Percentiles rank a stretch among this genome's conserved stretches.
phyloP scores from a whole-genome alignment of 2,113 vertebrate species.

The Rafetus swinhoei region DNA sequence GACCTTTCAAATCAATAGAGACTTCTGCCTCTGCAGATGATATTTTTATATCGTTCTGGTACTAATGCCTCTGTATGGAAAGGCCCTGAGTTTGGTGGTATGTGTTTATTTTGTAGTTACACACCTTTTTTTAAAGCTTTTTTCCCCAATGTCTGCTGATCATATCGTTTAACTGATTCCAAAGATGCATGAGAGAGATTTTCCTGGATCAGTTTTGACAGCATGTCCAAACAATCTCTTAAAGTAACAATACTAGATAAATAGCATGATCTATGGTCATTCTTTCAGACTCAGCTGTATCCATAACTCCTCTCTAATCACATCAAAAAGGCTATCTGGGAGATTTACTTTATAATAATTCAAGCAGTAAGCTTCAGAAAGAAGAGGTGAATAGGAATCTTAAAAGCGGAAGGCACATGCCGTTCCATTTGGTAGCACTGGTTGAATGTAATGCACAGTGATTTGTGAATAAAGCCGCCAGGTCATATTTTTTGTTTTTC shows the following conservation, averaged over 20 bases:
- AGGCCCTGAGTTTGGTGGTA: neutral
- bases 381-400: neutral
- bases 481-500: neutral
- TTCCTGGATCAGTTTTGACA: constrained; percentile 56
- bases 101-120: neutral
- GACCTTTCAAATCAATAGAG: neutral
- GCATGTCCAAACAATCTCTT: constrained; percentile 38
- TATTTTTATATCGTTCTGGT: neutral
- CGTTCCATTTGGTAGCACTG: neutral
- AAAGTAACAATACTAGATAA: constrained; percentile 18
- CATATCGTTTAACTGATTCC: constrained; percentile 26
- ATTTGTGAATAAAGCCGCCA: fast-evolving
- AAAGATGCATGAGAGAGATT: neutral
- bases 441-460: neutral
- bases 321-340: neutral
- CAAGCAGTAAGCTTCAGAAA: neutral
- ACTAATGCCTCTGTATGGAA: neutral
- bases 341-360: constrained; percentile 9
- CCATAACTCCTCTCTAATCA: constrained; percentile 39
- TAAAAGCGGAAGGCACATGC: fast-evolving
- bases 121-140: constrained; percentile 3
- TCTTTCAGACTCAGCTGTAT: neutral
- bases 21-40: neutral
- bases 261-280: neutral
- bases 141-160: constrained; percentile 10